These are phyloP conservation scores for Ciconia nigra DNA, from an alignment of 2,797 vertebrate genomes.

Conservation along the genomic window DNA sequence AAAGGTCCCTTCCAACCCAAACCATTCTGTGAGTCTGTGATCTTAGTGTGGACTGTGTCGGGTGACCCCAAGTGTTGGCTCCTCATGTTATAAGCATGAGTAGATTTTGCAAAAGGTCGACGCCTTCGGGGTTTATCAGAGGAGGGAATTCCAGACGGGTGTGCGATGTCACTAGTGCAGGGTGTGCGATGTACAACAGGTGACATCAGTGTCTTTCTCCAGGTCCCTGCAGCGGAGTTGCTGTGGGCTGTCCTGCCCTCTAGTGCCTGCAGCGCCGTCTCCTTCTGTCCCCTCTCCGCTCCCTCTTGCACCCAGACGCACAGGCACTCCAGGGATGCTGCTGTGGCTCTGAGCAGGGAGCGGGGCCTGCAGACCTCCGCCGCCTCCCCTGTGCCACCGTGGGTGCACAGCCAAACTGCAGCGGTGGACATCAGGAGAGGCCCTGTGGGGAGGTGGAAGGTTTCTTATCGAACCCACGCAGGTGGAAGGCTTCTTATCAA, in stretches of 20 bases:
- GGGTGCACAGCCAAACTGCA: background rate
- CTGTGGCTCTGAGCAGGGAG: background rate
- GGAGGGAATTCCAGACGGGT: rapidly evolving
- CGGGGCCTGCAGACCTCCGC: background rate
- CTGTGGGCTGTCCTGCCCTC: background rate
- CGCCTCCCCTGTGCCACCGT: background rate
- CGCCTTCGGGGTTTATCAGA: background rate
- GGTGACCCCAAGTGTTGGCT: background rate
- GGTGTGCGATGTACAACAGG: rapidly evolving
- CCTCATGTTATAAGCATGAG: rapidly evolving
- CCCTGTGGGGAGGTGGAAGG: background rate
- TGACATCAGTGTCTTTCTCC: background rate
- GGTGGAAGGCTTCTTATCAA: background rate
- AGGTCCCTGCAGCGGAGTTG: rapidly evolving
- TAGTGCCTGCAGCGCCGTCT: background rate
- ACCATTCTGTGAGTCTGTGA: background rate
- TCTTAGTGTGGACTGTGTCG: no score
- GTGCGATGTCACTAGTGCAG: background rate
- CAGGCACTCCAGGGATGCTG: background rate
- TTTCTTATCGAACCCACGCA: background rate
- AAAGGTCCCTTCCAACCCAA: background rate
- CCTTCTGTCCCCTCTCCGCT: rapidly evolving
- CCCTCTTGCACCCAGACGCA: background rate
- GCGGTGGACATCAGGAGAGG: background rate
- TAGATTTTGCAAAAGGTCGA: background rate